Base-by-base conservation (phyloP, 2,888 invertebrate species). In the Calliscelio sp. region DNA sequence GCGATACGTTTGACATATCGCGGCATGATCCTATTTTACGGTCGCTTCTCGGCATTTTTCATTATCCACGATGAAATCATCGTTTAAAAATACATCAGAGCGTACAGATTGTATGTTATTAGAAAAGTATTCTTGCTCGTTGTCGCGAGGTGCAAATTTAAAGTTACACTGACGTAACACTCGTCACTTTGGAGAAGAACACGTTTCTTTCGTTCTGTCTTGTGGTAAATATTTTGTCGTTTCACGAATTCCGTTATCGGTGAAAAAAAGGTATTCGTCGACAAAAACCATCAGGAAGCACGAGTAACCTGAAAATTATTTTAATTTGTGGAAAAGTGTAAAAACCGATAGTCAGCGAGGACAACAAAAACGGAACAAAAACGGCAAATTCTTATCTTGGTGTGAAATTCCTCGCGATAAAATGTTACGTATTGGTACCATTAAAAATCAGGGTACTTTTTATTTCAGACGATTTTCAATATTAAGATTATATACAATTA, bases 41-140 rank as follows among this genome's bases (percentile, higher is more conserved):
- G 24, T 53, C 28, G 14, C 16, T 46, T 28, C 16, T 18, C n/a
- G 35, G 65, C 57, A 65, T 71, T 71, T 79, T 71, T 79, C 65
- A 79, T 65, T 22, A 55, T 41, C 53, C 5, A 20, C 8, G 18
- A 63, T 79, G 57, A 46, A 55, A 66, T 74, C 68, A 53, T 22
- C 74, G 61, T 68, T 81, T 68, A 74, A 81, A 74, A 81, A 81
- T 68, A 66, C 71, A 66, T 59, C 57, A 68, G 14, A 22, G 32
- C 38, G 25, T 38, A 80, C 61, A 57, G 73, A 46, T 65, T 80
- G 73, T 28, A 79, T 22, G 46, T 38, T 25, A 49, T 63, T 79
- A 59, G 11, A 51, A 11, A 59, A 65, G 61, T 63, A 71, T 57
- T 63, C 46, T 65, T 80, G 22, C 35, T 7, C 35, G 38, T 18